Evolutionary conservation across 2,113 vertebrate genomes (phyloP), one percentile per base, ranked within the genome.

Genomic region (Toxostoma redivivum): DNA sequence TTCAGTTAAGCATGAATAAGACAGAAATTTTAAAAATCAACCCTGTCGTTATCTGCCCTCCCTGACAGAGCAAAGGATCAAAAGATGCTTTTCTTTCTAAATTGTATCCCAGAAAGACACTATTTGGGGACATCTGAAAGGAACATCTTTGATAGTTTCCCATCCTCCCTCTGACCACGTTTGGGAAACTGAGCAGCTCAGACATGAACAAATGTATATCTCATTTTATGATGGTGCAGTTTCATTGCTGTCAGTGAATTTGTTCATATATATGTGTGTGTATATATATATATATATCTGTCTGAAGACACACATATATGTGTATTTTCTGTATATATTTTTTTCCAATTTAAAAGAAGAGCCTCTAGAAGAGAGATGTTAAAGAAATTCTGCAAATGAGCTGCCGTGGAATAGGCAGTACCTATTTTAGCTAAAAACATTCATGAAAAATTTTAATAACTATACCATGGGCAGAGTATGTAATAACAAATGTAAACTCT

Each of bases 251-350:
- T 24, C 24, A 62, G 16, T 65, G 48, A 69, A 64, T 82, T 88
- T 3, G 1, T 67, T 79, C 11, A 23, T 31, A 45, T 20, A 3
- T 23, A 5, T 28, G 2, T 44, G 1, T 23, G 4, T 28, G 2
- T 44, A 1, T 38, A 0, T 33, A 6, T 22, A 45, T 45, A 45
- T 20, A 45, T 44, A 20, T 25, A 17, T 24, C 25, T 58, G 18
- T 31, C 35, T 67, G 47, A 83, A 72, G 15, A 33, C 10, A 72
- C 0, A 0, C 1, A 25, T 3, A 8, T 13, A 5, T 3, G 5
- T 67, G 7, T 47, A 13, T 66, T 69, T 74, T 85, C 10, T 30
- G 6, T 61, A 13, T 50, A 5, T 8, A 24, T 71, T 66, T 65
- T 69, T 66, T 71, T 37, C 4, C 5, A 47, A 3, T 47, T 54